These are phyloP conservation scores for Melanotaenia pygmaea DNA, from an alignment of 2,797 vertebrate species.

Conservation along the genomic window DNA sequence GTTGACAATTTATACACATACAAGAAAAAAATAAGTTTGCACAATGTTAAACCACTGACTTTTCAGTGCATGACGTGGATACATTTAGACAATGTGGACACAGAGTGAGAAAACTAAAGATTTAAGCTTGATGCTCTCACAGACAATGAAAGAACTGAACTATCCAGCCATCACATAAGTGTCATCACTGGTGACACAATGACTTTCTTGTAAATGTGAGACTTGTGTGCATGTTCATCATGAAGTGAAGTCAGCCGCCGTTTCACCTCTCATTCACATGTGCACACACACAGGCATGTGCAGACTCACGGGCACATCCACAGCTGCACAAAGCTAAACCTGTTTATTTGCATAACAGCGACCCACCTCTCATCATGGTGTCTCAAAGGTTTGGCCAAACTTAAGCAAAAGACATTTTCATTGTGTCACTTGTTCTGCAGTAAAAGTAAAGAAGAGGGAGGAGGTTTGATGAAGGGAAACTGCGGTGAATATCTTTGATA, in stretches of 20 bases:
- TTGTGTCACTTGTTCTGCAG: constrained; percentile 38
- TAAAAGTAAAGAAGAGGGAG: constrained; percentile 20
- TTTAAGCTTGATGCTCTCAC: constrained; percentile 34
- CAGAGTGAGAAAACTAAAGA: constrained; percentile 19
- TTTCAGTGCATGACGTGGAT: constrained; percentile 12
- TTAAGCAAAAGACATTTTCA: constrained; percentile 34
- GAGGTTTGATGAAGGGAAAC: constrained; percentile 23
- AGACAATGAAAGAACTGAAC: constrained; percentile 22
- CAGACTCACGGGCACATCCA: constrained; percentile 9
- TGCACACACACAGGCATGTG: constrained; percentile 3
- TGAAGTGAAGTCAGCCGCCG: constrained; percentile 14
- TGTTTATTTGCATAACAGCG: constrained; percentile 66
- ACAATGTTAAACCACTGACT: not conserved
- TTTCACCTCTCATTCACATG: constrained; percentile 12
- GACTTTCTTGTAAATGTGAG: constrained; percentile 26
- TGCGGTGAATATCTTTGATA: constrained; percentile 58
- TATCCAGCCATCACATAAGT: constrained; percentile 28
- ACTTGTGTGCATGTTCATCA: constrained; percentile 24
- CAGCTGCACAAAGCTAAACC: constrained; percentile 40
- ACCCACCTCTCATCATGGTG: constrained; percentile 44
- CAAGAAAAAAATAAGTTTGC: not conserved
- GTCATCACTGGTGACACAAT: constrained; percentile 9
- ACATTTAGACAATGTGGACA: constrained; percentile 18
- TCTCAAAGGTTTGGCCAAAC: constrained; percentile 25
- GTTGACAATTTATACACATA: constrained; percentile 22